Percentiles rank a stretch among this genome's conserved stretches.
Conservation (phyloP, 2,797 vertebrate species). For the Ibycter americanus region DNA sequence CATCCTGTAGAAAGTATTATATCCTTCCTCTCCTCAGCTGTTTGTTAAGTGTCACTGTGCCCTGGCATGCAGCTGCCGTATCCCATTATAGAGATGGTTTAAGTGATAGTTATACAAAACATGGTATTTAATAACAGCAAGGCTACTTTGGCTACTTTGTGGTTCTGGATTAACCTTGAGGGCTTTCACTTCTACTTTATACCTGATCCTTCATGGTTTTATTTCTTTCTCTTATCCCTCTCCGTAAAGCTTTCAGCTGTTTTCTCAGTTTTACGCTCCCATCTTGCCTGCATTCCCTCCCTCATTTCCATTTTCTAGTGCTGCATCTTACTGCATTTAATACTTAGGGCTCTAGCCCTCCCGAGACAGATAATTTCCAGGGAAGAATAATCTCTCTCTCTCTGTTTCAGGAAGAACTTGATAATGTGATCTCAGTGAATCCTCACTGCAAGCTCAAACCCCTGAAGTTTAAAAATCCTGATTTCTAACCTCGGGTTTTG, state of each 20-base stretch:
- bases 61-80: neutral
- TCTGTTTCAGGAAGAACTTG: neutral
- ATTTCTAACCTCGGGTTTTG: neutral
- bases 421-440: neutral
- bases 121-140: neutral
- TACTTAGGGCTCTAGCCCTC: neutral
- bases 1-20: conserved; percentile 9
- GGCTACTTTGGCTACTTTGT: conserved; percentile 4
- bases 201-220: neutral
- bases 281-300: neutral
- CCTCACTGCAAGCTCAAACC: neutral
- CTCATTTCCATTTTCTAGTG: neutral
- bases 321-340: neutral
- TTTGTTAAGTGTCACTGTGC: conserved; percentile 3
- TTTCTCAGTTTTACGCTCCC: neutral
- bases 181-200: conserved; percentile 1
- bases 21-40: conserved; percentile 27
- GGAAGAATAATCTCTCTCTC: neutral
- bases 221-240: neutral
- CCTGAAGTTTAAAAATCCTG: neutral
- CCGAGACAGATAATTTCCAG: neutral
- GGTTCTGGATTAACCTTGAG: neutral
- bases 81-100: neutral
- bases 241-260: conserved; percentile 1
- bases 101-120: neutral